Evolutionary conservation across 1,140 invertebrate species (phyloP), one percentile per base, ranked within the genome.

Genomic region (Luehdorfia chinensis): DNA sequence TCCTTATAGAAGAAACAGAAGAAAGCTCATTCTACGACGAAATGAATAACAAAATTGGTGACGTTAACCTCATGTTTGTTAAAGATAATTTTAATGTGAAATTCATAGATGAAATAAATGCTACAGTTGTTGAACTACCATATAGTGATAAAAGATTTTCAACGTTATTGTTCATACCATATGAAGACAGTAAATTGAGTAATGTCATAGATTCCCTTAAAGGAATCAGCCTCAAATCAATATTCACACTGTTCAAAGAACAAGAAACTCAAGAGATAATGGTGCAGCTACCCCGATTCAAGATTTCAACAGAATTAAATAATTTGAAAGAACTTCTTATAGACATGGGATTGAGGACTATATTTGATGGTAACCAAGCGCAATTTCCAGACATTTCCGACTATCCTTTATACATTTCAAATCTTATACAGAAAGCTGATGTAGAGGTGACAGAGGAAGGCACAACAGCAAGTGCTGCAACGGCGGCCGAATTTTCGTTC

Each of bases 361-460:
- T 94, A 47, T 95, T 95, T 66, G 72, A 84, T 14, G 33, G 46
- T 5, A 14, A 55, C 0, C 66, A 48, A 21, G 91, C 92, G 0
- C 88, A 92, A 50, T 88, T 95, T 21, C 80, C 90, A n/a, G 86
- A 88, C n/a, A 90, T 93, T 13, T 75, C 89, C 6, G 65, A 87
- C 3, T 59, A 88, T 47, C 55, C 67, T 13, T 18, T 89, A 37
- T 91, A 55, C 73, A 75, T 86, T 69, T 92, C 59, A 56, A 87
- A 62, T 71, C 80, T 79, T 3, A 61, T 93, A n/a, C 93, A 94
- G 63, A 93, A 93, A 67, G 90, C 92, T 3, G 89, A 90, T 59
- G 91, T 95, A 51, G 90, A 93, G 58, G 90, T 94, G 1, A 91
- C 91, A 36, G 93, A 94, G 69, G 88, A 92, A 61, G 93, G 93